phyloP scores from a whole-genome alignment of 2,888 invertebrate genomes.

The Drosophila nr. medialis region DNA sequence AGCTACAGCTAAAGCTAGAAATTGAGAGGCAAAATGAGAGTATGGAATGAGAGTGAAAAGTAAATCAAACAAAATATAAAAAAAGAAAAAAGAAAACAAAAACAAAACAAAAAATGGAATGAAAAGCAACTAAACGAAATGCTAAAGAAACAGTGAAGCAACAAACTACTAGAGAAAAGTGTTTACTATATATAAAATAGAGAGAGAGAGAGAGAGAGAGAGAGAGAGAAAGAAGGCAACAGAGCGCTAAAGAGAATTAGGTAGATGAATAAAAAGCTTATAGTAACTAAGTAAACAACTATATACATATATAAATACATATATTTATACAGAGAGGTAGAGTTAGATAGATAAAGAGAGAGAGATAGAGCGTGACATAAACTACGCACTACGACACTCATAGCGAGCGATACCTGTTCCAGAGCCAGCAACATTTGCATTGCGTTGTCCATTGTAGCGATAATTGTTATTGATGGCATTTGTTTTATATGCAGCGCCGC shows the following conservation, averaged over 20 bases:
- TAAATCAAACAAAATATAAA: conserved; percentile 5
- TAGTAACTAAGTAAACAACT: conserved; percentile 24
- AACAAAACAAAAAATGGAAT: conserved; percentile 26
- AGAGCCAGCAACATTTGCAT: conserved; percentile 63
- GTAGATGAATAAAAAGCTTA: conserved; percentile 7
- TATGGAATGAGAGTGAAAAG: conserved; percentile 37
- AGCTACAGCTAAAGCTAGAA: conserved; percentile 47
- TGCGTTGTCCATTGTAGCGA: conserved; percentile 83
- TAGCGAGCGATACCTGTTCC: conserved; percentile 82
- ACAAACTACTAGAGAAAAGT: conserved; percentile 25
- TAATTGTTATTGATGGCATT: conserved; percentile 84
- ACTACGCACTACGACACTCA: conserved; percentile 55
- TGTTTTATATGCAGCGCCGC: conserved; percentile 77
- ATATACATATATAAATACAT: conserved; percentile 20
- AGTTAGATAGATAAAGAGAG: conserved; percentile 30
- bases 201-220: neutral
- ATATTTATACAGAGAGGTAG: conserved; percentile 9
- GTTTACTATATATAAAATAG: conserved; percentile 4
- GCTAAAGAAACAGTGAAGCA: conserved; percentile 33
- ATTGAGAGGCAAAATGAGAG: conserved; percentile 28
- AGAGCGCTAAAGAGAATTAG: conserved; percentile 12
- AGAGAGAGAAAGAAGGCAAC: neutral
- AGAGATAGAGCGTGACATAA: conserved; percentile 48
- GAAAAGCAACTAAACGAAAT: conserved; percentile 37
- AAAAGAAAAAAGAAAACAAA: neutral